These are phyloP conservation scores for Gallinago paraguaiae DNA, from an alignment of 2,113 vertebrate genomes.

Conservation along the genomic window DNA sequence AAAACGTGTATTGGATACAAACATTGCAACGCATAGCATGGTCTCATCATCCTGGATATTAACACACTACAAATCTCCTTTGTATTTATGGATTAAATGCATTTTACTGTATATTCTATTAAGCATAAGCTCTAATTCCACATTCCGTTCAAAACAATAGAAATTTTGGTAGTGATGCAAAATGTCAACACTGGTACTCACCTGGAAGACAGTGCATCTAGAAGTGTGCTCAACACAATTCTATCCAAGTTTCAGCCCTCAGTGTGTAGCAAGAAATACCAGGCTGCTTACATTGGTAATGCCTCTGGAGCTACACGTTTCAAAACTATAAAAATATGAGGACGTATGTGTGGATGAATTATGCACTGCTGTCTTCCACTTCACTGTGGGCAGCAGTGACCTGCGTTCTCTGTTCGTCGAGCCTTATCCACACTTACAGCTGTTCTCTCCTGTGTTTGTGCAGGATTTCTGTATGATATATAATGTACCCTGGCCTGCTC, in stretches of 20 bases:
- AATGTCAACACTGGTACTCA: not conserved
- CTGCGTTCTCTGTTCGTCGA: not conserved
- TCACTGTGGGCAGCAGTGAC: not conserved
- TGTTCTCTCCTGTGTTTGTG: not conserved
- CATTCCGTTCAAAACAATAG: not conserved
- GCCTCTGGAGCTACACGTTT: not conserved
- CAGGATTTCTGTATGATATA: not conserved
- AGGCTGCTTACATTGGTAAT: not conserved
- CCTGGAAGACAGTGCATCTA: not conserved
- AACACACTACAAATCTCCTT: not conserved
- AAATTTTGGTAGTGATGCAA: not conserved
- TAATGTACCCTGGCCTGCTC: not conserved
- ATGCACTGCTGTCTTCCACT: not conserved
- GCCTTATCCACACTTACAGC: not conserved
- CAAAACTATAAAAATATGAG: not conserved
- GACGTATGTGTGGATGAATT: not conserved
- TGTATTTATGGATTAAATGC: not conserved
- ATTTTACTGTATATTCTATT: not conserved
- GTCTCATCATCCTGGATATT: not conserved
- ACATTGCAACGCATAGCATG: not conserved
- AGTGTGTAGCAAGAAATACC: rapidly evolving
- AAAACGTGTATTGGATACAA: not conserved
- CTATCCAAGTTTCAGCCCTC: not conserved
- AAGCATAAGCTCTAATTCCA: not conserved
- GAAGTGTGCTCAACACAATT: rapidly evolving